Base-by-base conservation (phyloP, 2,797 vertebrate genomes). In the Fringilla coelebs region DNA sequence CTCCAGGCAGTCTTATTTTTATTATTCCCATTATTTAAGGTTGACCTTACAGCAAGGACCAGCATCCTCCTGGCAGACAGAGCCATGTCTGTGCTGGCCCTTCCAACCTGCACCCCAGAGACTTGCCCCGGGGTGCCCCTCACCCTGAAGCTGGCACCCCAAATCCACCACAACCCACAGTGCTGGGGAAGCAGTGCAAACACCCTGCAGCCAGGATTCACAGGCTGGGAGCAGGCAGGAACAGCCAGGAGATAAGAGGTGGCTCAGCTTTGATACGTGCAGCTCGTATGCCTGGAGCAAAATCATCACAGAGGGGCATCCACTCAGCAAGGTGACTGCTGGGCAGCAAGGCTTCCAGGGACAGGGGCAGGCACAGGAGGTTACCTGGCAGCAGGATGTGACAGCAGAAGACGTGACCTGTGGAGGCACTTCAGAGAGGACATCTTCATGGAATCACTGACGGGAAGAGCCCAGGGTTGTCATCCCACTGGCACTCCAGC, bases 261-360 rank as follows among this genome's bases (percentile, higher is more conserved):
- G 73, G 40, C 54, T 74, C 77, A 38, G 80, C 95, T 95, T 92
- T 96, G 84, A 86, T 77, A 73, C 0, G 1, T n/a, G 84, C 51
- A 79, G 77, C 80, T 95, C 9, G 2, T 90, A 83, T 0, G 51
- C 90, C 90, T 52, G 76, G 51, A 93, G 95, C 83, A 90, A 95
- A 84, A 82, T 57, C 55, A 88, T 86, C 79, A 81, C 63, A 78
- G 9, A 0, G 0, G 3, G 46, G 48, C 6, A 40, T 36, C 36
- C 1, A 6, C 75, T 68, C 0, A 1, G 46, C 0, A 2, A 74
- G 66, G 45, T 3, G 34, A 75, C 48, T 0, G 2, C 31, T 0
- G 11, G 74, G 45, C 67, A 58, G 46, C 1, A 1, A 22, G 78
- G 61, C 46, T 91, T 48, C 0, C 3, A 46, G 48, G 46, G 34